phyloP scores from a whole-genome alignment of 2,888 invertebrate genomes.

The Chironomus riparius region DNA sequence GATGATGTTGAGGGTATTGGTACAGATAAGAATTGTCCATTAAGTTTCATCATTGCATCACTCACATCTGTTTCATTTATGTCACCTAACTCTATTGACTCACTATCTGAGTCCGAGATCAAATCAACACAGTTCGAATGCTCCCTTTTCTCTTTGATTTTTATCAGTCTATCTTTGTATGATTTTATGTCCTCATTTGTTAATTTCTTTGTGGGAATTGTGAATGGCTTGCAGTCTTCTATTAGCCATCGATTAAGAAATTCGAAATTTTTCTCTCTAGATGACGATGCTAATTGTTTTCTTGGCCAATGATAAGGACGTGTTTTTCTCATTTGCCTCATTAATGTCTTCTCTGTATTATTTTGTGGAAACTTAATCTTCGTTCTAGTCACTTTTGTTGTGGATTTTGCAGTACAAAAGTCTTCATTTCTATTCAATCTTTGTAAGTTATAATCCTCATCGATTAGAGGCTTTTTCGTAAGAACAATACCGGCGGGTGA shows the following conservation, averaged over 20 bases:
- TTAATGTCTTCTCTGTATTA: not conserved
- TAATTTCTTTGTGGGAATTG: conserved; percentile 39
- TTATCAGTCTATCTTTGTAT: not conserved
- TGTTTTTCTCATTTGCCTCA: conserved; percentile 1
- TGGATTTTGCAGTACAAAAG: not conserved
- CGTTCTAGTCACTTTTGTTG: not conserved
- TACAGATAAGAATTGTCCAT: not conserved
- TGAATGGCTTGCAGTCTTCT: conserved; percentile 40
- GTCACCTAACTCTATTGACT: not conserved
- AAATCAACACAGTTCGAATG: not conserved
- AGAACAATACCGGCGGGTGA: conserved; percentile 8
- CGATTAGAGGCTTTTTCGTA: not conserved
- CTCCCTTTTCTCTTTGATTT: not conserved
- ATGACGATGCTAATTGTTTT: conserved; percentile 37
- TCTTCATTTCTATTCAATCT: not conserved
- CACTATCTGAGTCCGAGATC: conserved; percentile 7
- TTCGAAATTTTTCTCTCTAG: conserved; percentile 37
- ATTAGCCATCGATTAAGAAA: conserved; percentile 38
- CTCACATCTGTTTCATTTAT: not conserved
- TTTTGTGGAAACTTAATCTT: not conserved
- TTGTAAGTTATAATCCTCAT: not conserved
- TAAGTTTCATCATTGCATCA: not conserved
- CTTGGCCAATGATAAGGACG: conserved; percentile 32
- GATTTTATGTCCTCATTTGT: conserved; percentile 23
- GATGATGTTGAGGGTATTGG: not conserved